Evolutionary conservation across 2,797 vertebrate genomes (phyloP).

Genomic region (Halcyon chelicuti): DNA sequence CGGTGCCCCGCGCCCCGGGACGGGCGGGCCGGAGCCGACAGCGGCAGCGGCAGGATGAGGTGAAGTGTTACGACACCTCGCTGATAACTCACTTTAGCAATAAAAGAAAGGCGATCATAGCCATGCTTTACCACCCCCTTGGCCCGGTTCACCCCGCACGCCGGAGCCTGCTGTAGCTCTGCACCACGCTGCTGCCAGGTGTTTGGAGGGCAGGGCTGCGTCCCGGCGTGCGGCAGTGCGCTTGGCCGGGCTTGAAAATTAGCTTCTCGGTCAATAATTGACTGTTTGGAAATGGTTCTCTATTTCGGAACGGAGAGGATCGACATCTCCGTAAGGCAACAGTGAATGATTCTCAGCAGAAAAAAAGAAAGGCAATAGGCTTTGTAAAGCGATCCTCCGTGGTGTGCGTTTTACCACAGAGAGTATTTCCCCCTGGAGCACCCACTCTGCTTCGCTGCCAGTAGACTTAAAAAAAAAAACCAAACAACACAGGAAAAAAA

Average conservation of each 20-base stretch:
- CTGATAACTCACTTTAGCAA: neutral
- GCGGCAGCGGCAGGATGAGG: neutral
- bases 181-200: neutral
- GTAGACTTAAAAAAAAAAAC: neutral
- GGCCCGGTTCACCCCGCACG: neutral
- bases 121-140: neutral
- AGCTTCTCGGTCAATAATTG: constrained; percentile 9
- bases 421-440: neutral
- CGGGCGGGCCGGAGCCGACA: neutral
- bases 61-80: neutral
- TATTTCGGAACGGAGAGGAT: neutral
- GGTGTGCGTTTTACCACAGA: neutral
- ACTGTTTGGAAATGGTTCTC: neutral
- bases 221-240: neutral
- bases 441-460: neutral
- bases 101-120: neutral
- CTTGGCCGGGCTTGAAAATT: neutral
- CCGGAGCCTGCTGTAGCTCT: neutral
- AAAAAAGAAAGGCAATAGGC: neutral
- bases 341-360: neutral
- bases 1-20: neutral
- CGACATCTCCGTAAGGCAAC: neutral
- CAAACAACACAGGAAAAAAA: neutral
- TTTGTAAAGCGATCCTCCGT: neutral
- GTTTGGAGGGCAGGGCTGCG: neutral